A percentile compares a stretch with the other conserved stretches of the same genome.
These are phyloP conservation scores for Temnothorax curvispinosus DNA, from an alignment of 1,140 invertebrate genomes.

Conservation along the genomic window DNA sequence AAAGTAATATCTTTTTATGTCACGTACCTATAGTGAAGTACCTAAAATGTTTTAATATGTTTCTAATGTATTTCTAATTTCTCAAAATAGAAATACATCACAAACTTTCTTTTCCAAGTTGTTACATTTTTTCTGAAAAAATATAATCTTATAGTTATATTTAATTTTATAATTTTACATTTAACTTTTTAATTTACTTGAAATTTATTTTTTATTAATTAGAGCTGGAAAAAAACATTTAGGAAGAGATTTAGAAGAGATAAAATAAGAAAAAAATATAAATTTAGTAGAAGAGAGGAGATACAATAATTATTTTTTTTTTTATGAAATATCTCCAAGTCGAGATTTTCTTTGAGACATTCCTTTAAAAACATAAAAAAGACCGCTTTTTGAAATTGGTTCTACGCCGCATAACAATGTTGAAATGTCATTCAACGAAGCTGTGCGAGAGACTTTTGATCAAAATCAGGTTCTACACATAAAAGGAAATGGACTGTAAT, in stretches of 20 bases:
- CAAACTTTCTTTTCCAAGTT: neutral
- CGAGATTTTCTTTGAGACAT: neutral
- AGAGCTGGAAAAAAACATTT: neutral
- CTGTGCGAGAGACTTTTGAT: neutral
- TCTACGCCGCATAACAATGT: neutral
- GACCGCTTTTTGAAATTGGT: neutral
- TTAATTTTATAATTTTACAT: neutral
- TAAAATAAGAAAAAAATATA: neutral
- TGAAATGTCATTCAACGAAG: neutral
- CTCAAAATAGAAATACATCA: neutral
- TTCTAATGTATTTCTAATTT: neutral
- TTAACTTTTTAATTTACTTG: neutral
- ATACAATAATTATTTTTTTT: neutral
- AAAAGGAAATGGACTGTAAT: conserved; percentile 7
- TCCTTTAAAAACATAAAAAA: neutral
- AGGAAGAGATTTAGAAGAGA: neutral
- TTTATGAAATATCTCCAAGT: neutral
- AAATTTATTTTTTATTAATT: neutral
- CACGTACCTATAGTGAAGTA: neutral
- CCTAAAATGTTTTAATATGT: neutral
- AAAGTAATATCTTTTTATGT: neutral
- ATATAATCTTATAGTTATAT: neutral
- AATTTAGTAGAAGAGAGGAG: neutral
- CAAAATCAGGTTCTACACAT: neutral
- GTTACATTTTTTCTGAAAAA: neutral